Conservation (phyloP, 2,113 vertebrate species). For the Mormyrus iriodes region DNA sequence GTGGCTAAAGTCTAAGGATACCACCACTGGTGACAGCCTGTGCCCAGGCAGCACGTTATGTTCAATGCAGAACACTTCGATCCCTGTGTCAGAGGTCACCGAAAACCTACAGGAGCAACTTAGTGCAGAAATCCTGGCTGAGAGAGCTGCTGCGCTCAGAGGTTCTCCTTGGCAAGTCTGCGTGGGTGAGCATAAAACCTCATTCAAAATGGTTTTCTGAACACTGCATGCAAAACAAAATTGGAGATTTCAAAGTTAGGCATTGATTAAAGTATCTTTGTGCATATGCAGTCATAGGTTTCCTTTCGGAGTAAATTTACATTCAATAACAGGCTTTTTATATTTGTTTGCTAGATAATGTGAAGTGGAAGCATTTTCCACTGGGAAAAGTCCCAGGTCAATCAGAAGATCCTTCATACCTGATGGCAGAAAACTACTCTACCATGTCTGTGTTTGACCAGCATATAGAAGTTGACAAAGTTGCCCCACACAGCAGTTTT, state of each 20-base stretch:
- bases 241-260: neutral
- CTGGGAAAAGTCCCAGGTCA: slow-evolving; percentile 84
- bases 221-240: neutral
- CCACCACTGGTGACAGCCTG: slow-evolving; percentile 40
- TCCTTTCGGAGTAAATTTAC: neutral
- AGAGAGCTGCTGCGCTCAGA: slow-evolving; percentile 65
- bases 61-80: neutral
- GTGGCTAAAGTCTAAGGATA: slow-evolving; percentile 40
- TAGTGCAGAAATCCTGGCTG: slow-evolving; percentile 50
- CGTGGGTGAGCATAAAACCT: slow-evolving; percentile 53
- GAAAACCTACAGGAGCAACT: slow-evolving; percentile 56
- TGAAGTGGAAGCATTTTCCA: slow-evolving; percentile 75
- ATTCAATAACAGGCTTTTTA: neutral
- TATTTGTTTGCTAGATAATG: slow-evolving; percentile 55
- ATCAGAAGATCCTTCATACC: slow-evolving; percentile 77
- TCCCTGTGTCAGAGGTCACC: neutral
- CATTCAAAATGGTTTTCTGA: neutral
- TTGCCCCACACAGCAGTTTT: slow-evolving; percentile 26
- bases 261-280: neutral
- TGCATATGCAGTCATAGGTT: neutral
- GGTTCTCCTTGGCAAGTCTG: slow-evolving; percentile 82
- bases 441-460: slow-evolving; percentile 83
- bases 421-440: slow-evolving; percentile 77
- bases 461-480: slow-evolving; percentile 60
- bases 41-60: slow-evolving; percentile 33